Conservation (phyloP, 2,888 invertebrate genomes). For the Melieria crassipennis region DNA sequence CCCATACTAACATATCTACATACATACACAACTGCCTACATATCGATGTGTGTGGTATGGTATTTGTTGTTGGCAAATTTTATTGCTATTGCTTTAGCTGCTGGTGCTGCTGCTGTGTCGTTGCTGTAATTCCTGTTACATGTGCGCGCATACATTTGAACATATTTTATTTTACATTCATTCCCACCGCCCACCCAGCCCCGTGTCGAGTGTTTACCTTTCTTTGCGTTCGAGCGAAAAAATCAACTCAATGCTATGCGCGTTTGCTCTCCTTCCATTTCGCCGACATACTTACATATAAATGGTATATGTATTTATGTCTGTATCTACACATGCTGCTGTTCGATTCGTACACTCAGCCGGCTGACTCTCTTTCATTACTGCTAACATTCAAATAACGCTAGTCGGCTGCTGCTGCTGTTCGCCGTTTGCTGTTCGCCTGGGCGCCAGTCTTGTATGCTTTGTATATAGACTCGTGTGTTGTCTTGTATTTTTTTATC, state of each 20-base stretch:
- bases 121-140: background rate
- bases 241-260: background rate
- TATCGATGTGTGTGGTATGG: slow-evolving; percentile 12
- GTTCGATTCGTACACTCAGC: background rate
- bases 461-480: slow-evolving; percentile 45
- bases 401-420: background rate
- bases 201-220: no score
- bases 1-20: background rate
- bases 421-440: slow-evolving; percentile 36
- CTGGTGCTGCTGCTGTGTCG: background rate
- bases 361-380: background rate
- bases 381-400: slow-evolving; percentile 24
- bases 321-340: slow-evolving; percentile 24
- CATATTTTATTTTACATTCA: no score
- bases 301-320: slow-evolving; percentile 14
- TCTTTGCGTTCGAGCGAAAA: no score
- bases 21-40: background rate
- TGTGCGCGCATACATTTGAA: no score
- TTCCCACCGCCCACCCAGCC: no score
- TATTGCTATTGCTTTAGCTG: background rate
- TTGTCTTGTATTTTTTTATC: slow-evolving; percentile 42
- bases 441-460: slow-evolving; percentile 41
- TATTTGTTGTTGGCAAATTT: slow-evolving; percentile 38
- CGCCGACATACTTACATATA: background rate
- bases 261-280: background rate